A percentile compares a stretch with the other conserved stretches of the same genome.
Conservation (phyloP, 2,888 invertebrate species). For the Amorpha juglandis region DNA sequence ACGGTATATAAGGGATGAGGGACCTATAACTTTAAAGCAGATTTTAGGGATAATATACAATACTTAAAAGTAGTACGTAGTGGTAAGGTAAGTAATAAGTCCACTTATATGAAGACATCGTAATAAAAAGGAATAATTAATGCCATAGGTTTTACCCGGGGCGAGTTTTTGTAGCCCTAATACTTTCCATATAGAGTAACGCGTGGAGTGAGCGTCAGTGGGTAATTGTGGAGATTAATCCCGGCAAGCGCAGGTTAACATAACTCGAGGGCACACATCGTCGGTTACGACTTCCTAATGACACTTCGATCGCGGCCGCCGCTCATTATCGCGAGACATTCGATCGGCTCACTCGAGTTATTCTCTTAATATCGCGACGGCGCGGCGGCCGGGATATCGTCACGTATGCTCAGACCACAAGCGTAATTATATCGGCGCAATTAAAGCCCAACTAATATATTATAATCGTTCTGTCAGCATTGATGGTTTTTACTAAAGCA, state of each 20-base stretch:
- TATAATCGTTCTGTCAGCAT: conserved; percentile 82
- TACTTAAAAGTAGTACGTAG: too few relatives aligned
- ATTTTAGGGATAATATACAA: too few relatives aligned
- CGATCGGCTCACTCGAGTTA: conserved; percentile 78
- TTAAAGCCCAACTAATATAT: conserved; percentile 83
- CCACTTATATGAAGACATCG: not conserved
- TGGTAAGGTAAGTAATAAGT: not conserved
- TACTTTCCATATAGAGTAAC: conserved; percentile 40
- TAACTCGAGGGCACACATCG: conserved; percentile 77
- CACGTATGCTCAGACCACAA: conserved; percentile 76
- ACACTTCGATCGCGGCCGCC: conserved; percentile 79
- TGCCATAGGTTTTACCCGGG: not conserved
- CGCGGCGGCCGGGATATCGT: conserved; percentile 79
- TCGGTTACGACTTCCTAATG: conserved; percentile 82
- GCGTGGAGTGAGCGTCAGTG: conserved; percentile 35
- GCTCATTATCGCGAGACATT: conserved; percentile 82
- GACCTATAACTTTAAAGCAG: too few relatives aligned
- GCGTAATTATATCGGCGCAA: conserved; percentile 82
- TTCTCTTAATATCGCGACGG: conserved; percentile 80
- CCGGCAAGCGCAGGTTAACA: conserved; percentile 67
- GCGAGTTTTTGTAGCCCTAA: conserved; percentile 39
- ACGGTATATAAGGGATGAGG: too few relatives aligned
- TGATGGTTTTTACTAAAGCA: conserved; percentile 75
- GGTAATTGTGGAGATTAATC: conserved; percentile 77
- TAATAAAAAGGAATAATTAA: not conserved